Evolutionary conservation across 2,888 invertebrate genomes (phyloP), one percentile per base, ranked within the genome.

Genomic region (Piscicola geometra): DNA sequence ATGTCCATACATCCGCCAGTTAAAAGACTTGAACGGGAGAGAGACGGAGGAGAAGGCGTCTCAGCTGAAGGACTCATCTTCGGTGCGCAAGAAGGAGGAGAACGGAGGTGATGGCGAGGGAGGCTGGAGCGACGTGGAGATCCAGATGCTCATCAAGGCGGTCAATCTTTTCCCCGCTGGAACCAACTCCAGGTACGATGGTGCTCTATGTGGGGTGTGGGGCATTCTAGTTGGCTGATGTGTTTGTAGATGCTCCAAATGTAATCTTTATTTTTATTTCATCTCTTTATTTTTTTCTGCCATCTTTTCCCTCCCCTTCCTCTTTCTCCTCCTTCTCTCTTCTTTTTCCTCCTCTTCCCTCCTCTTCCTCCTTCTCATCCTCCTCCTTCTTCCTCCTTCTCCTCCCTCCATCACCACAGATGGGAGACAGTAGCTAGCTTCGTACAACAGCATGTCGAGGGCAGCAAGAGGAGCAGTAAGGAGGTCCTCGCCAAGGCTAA

Each of bases 131-230:
- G 90, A 90, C 72, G 92, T 92, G 77, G 93, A 94, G 84, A 88
- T 94, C 30, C 93, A 94, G 83, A 87, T 94, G 68, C 88, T 99
- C 1, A 94, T 98, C 74, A 99, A 99, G 86, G 96, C 95, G 30
- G 96, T 98, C 0, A 98, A 98, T 86, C 86, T 98, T 2, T 99
- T 97, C 85, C 99, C 99, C 0, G 96, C 97, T 5, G 99, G 94
- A 25, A 99, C 98, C 0, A 92, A 91, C 82, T 92, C 94, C 83
- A 89, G 94, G 82, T 90, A 15, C 9, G 41, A 9, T 41, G 5
- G n/a, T n/a, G n/a, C n/a, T n/a, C n/a, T n/a, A n/a, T n/a, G n/a
- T n/a, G n/a, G n/a, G n/a, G n/a, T n/a, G n/a, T n/a, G n/a, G n/a
- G n/a, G n/a, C n/a, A n/a, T n/a, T n/a, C n/a, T n/a, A n/a, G n/a